Evolutionary conservation across 1,140 invertebrate species (phyloP), one percentile per base, ranked within the genome.

Genomic region (Maniola jurtina): DNA sequence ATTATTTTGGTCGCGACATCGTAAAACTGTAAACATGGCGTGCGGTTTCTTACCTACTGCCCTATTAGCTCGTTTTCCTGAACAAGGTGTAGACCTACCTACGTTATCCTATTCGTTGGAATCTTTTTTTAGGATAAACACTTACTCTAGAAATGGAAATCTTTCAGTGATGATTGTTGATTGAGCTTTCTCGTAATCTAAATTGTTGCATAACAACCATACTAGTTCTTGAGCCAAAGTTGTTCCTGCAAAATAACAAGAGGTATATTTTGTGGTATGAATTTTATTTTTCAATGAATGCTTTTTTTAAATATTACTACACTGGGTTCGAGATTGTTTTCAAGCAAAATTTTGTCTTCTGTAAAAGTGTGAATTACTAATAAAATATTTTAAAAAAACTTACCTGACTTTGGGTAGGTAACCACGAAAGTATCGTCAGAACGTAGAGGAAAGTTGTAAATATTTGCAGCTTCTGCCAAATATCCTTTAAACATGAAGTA

Each of bases 221-320:
- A 96, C 92, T 71, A 97, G 91, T 82, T 97, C 96, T 73, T 96
- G 95, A 0, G 94, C 94, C 94, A 95, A 96, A 0, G 96, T 97
- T 3, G 96, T 97, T 25, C 96, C 96, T 95, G 68, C 52, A 79
- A 72, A 59, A 55, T 25, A 25, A 25, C 4, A 25, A 25, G 25
- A 25, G 4, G 25, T 25, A 25, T 4, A 25, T 25, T 2, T 25
- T 25, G 25, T 25, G 25, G 25, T 25, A 25, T 25, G 25, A 25
- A 25, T 25, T 25, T n/a, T n/a, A n/a, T n/a, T n/a, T n/a, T n/a
- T n/a, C n/a, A n/a, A n/a, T n/a, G n/a, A n/a, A n/a, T n/a, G n/a
- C n/a, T n/a, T n/a, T n/a, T n/a, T n/a, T n/a, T 25, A 25, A 25
- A 25, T 25, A 25, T 25, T 25, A 2, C 25, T 25, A 25, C 25